Conservation (phyloP, 2,888 invertebrate species). For the Zaprionus lineosus region DNA sequence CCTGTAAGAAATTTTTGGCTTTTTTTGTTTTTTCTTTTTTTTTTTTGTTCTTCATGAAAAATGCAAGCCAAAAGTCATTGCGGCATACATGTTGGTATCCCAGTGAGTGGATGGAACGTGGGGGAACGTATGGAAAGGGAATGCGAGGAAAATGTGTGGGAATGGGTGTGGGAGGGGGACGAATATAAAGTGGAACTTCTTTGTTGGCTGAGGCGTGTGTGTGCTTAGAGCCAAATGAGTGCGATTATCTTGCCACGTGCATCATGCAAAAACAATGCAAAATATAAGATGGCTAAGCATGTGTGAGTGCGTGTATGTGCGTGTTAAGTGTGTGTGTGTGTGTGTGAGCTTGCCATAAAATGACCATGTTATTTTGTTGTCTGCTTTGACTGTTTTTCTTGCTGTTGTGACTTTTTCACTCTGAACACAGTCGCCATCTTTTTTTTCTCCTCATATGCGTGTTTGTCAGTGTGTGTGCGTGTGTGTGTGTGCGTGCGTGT, state of each 20-base stretch:
- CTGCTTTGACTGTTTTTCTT: background rate
- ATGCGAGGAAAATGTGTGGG: background rate
- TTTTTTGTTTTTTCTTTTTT: conserved; percentile 2
- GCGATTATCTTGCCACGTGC: conserved; percentile 50
- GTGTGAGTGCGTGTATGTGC: conserved; percentile 1
- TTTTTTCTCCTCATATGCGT: background rate
- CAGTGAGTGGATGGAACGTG: background rate
- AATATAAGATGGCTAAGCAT: background rate
- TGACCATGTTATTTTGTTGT: conserved; percentile 19
- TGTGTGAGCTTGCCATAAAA: conserved; percentile 39
- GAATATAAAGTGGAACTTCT: background rate
- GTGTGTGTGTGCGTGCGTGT: too few species aligned
- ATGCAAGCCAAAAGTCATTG: conserved; percentile 54
- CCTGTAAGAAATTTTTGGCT: conserved; percentile 21
- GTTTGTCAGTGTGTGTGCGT: too few species aligned
- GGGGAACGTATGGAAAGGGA: background rate
- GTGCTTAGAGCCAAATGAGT: conserved; percentile 43
- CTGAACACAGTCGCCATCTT: background rate
- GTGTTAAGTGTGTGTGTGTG: conserved; percentile 10
- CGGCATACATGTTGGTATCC: conserved; percentile 15
- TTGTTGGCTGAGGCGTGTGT: conserved; percentile 4
- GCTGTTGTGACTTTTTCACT: background rate
- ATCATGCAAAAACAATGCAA: conserved; percentile 52
- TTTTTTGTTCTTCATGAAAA: conserved; percentile 38
- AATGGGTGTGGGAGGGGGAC: background rate